phyloP scores from a whole-genome alignment of 2,113 vertebrate genomes.

The Elephas maximus region DNA sequence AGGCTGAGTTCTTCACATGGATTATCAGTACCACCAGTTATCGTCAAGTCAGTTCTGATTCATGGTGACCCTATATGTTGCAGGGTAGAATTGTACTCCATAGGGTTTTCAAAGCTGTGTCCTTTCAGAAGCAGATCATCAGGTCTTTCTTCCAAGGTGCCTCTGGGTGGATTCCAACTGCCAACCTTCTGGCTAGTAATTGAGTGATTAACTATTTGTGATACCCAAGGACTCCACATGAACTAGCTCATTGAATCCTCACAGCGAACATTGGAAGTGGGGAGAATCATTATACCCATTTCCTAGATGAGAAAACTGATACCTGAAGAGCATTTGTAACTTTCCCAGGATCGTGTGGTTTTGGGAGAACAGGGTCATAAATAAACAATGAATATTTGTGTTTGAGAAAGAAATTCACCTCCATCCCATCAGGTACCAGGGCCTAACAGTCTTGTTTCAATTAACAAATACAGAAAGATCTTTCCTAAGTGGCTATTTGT shows the following conservation, averaged over 20 bases:
- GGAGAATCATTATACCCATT: not conserved
- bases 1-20: not conserved
- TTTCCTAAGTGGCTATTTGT: not conserved
- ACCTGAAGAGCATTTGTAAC: not conserved
- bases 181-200: not conserved
- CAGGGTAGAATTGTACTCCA: not conserved
- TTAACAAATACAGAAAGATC: not conserved
- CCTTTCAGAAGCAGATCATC: not conserved
- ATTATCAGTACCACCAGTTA: not conserved
- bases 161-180: not conserved
- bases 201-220: not conserved
- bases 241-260: not conserved
- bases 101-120: not conserved
- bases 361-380: not conserved
- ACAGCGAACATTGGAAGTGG: not conserved
- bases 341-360: not conserved
- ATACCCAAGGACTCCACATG: not conserved
- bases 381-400: not conserved
- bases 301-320: not conserved
- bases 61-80: not conserved
- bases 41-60: not conserved
- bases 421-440: not conserved
- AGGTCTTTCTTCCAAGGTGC: not conserved
- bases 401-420: constrained; percentile 8
- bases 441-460: not conserved